Evolutionary conservation across 2,888 invertebrate species (phyloP).

Genomic region (Hecatera dysodea): DNA sequence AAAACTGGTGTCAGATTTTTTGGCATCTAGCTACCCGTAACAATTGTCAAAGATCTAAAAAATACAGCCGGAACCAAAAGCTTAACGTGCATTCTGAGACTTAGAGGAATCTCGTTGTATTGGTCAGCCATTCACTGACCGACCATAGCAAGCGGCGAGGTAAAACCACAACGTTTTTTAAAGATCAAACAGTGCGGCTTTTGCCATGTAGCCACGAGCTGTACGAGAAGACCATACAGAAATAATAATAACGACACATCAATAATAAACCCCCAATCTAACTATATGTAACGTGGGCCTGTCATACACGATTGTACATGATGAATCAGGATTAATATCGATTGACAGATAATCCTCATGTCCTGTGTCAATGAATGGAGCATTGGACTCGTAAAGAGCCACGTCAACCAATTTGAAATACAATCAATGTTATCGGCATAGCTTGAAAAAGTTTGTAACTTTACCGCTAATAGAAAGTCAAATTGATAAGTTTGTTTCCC

Average conservation of each 20-base stretch:
- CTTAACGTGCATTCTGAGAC: too few species aligned
- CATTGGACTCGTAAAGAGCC: slow-evolving; percentile 9
- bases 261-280: background rate
- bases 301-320: slow-evolving; percentile 12
- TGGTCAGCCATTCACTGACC: too few species aligned
- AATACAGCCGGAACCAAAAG: too few species aligned
- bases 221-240: too few species aligned
- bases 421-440: background rate
- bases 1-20: too few species aligned
- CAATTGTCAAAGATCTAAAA: too few species aligned
- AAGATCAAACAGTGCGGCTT: too few species aligned
- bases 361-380: slow-evolving; percentile 41
- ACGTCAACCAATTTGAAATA: slow-evolving; percentile 1
- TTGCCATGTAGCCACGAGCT: too few species aligned
- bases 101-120: too few species aligned
- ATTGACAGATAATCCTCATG: slow-evolving; percentile 39
- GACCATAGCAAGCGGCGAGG: too few species aligned
- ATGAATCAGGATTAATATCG: slow-evolving; percentile 47
- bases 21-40: too few species aligned
- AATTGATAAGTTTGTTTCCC: background rate
- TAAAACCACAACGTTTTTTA: too few species aligned
- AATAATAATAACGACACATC: background rate
- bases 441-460: background rate
- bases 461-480: background rate
- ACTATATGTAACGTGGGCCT: background rate